These are phyloP conservation scores for Diachasmimorpha longicaudata DNA, from an alignment of 1,140 invertebrate genomes.

Conservation along the genomic window DNA sequence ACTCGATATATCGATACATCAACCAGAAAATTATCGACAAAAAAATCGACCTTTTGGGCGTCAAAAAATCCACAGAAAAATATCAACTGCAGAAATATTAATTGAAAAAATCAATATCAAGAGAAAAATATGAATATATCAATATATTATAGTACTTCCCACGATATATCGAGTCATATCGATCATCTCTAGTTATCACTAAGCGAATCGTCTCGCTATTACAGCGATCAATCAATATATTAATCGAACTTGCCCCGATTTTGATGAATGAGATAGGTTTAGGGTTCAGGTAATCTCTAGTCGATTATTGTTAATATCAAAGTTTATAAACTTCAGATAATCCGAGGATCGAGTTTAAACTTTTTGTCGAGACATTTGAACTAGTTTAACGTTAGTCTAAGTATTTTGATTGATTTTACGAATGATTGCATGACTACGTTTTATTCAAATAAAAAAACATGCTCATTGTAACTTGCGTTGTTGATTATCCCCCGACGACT, in stretches of 20 bases:
- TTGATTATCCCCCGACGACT: not conserved
- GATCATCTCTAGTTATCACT: too few relatives aligned
- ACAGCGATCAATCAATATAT: not conserved
- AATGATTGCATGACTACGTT: constrained; percentile 5
- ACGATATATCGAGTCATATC: too few relatives aligned
- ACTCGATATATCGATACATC: too few relatives aligned
- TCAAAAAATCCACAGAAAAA: too few relatives aligned
- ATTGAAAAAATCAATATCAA: too few relatives aligned
- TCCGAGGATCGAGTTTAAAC: not conserved
- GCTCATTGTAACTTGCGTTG: not conserved
- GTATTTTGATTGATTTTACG: not conserved
- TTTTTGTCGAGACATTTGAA: not conserved
- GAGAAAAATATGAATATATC: too few relatives aligned
- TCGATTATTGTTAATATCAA: constrained; percentile 31
- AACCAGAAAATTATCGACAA: too few relatives aligned
- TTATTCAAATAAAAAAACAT: constrained; percentile 14
- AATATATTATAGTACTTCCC: too few relatives aligned
- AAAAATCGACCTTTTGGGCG: too few relatives aligned
- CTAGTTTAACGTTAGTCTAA: not conserved
- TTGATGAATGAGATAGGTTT: constrained; percentile 13
- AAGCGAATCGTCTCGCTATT: not conserved
- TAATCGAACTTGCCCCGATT: not conserved
- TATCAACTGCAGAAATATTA: too few relatives aligned
- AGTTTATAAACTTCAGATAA: not conserved
- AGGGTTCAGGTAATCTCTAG: constrained; percentile 41